Evolutionary conservation across 2,113 vertebrate species (phyloP), one percentile per base, ranked within the genome.

Genomic region (Acrocephalus arundinaceus): DNA sequence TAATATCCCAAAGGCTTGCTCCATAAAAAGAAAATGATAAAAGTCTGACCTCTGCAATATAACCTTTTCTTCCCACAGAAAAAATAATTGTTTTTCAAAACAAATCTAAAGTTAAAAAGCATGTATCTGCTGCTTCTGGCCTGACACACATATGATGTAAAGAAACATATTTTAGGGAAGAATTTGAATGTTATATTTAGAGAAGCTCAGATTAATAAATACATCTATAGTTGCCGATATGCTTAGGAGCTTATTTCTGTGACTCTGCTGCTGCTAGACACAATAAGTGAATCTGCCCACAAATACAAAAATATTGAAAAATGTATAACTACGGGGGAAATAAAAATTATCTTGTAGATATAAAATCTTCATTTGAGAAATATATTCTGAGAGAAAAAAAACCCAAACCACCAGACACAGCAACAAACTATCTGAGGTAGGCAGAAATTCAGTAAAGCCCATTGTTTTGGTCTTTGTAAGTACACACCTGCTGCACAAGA

Each of bases 31-130:
- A 72, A 88, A 90, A 89, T 89, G 3, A 95, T 70, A 89, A 72
- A 96, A 96, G 73, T 73, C 80, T 86, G 80, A 95, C 79, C 92
- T 80, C 82, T 75, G 46, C 62, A 91, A 89, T 87, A 73, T 91
- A 96, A 89, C 88, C 82, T 96, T 95, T 94, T 95, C 80, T 93
- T 95, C 67, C 85, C 0, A 5, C 28, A 87, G 86, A 96, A 96
- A 84, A 96, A 98, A 96, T 93, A 97, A 96, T n/a, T 97, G 87
- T 96, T 97, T 96, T 97, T 89, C 81, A 92, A 96, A 97, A 94
- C 87, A 96, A 89, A 87, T 83, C 43, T 89, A 93, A 93, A 94
- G 27, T 74, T 81, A 61, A 85, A 94, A 90, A 84, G 21, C 87
- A 77, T 94, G 51, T 52, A 82, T 76, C 75, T 96, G 41, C 78